Conservation (phyloP, 2,888 invertebrate genomes). For the Galeopsomyia nigrocyanea region DNA sequence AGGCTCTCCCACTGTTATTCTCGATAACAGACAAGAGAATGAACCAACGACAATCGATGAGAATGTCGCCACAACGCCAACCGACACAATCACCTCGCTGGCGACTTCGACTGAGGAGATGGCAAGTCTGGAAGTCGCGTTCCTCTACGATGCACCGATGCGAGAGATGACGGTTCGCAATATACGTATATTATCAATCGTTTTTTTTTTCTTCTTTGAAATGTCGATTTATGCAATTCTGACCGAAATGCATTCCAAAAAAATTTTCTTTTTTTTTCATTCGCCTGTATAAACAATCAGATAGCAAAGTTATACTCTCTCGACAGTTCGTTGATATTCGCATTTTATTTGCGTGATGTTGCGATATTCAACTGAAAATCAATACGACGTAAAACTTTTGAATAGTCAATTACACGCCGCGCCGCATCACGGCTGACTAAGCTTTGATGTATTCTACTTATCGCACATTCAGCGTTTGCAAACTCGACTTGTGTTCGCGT, state of each 20-base stretch:
- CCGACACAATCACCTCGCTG: constrained; percentile 62
- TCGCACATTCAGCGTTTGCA: neutral
- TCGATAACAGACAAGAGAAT: constrained; percentile 58
- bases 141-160: constrained; percentile 91
- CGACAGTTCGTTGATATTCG: too few relatives aligned
- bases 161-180: constrained; percentile 83
- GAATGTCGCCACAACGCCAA: constrained; percentile 67
- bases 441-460: neutral
- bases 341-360: too few relatives aligned
- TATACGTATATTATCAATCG: neutral
- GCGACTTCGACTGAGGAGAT: constrained; percentile 61
- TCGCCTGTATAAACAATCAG: too few relatives aligned
- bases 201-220: too few relatives aligned
- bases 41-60: constrained; percentile 59
- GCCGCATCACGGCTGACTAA: neutral
- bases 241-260: too few relatives aligned
- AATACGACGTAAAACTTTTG: neutral
- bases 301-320: too few relatives aligned
- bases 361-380: neutral
- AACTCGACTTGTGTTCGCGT: too few relatives aligned
- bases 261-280: too few relatives aligned
- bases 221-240: too few relatives aligned
- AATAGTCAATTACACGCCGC: neutral
- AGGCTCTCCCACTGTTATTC: constrained; percentile 58
- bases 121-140: constrained; percentile 86